phyloP scores from a whole-genome alignment of 2,797 vertebrate genomes.

The Sebastes matsubarae region DNA sequence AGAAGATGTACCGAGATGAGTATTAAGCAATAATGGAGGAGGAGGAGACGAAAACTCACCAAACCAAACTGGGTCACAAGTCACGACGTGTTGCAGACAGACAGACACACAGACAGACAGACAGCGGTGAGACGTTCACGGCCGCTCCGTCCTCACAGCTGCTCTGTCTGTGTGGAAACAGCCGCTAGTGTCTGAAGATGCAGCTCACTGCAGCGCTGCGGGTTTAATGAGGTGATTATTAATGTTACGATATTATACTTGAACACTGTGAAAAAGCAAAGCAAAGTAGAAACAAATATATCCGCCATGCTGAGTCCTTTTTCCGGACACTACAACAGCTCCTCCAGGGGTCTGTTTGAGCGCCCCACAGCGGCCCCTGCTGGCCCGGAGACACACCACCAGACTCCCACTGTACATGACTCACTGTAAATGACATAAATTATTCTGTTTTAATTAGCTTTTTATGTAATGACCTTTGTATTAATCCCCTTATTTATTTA shows the following conservation, averaged over 20 bases:
- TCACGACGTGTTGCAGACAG: conserved; percentile 7
- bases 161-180: neutral
- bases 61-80: conserved; percentile 43
- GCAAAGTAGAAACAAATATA: conserved; percentile 3
- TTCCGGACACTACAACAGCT: conserved; percentile 28
- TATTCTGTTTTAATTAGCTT: too few species aligned
- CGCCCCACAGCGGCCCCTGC: conserved; percentile 35
- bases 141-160: neutral
- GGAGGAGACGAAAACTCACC: conserved; percentile 52
- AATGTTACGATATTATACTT: accelerated
- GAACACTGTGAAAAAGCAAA: neutral
- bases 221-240: accelerated
- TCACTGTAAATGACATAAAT: too few species aligned
- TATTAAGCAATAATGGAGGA: neutral
- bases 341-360: neutral
- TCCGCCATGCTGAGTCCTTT: conserved; percentile 40
- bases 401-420: too few species aligned
- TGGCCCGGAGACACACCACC: neutral
- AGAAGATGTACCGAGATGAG: accelerated
- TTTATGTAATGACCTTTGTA: too few species aligned
- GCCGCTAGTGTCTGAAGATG: accelerated
- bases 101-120: neutral
- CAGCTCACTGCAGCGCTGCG: neutral
- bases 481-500: too few species aligned
- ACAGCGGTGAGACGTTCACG: neutral